These are phyloP conservation scores for Lamellibrachia columna DNA, from an alignment of 2,888 invertebrate species.

Conservation along the genomic window DNA sequence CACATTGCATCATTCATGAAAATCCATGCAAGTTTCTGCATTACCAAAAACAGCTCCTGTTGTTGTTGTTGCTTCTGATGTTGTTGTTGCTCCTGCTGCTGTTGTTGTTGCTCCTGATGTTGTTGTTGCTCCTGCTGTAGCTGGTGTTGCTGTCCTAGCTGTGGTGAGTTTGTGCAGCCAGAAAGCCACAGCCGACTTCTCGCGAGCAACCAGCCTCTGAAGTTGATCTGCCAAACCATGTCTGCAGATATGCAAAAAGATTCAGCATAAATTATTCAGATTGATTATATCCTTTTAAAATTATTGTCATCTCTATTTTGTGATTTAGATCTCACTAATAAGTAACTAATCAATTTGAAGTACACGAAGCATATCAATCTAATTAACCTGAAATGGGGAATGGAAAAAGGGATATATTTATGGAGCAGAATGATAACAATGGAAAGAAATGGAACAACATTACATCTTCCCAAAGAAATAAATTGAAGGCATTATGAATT, in stretches of 20 bases:
- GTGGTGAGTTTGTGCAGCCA: background rate
- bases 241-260: background rate
- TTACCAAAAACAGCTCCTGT: no score
- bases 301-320: background rate
- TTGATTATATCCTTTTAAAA: background rate
- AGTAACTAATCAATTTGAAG: background rate
- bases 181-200: background rate
- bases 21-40: no score
- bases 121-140: no score
- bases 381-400: no score
- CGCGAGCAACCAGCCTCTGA: background rate
- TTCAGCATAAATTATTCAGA: background rate
- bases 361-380: no score
- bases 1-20: no score
- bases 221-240: conserved; percentile 9
- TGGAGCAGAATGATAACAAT: no score
- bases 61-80: background rate
- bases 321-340: background rate
- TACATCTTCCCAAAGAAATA: no score
- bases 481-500: no score
- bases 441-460: no score
- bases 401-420: no score
- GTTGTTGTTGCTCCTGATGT: no score
- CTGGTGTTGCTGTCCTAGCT: background rate
- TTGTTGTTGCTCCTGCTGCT: background rate